Evolutionary conservation across 2,888 invertebrate species (phyloP), one percentile per base, ranked within the genome.

Genomic region (Congeria kusceri): DNA sequence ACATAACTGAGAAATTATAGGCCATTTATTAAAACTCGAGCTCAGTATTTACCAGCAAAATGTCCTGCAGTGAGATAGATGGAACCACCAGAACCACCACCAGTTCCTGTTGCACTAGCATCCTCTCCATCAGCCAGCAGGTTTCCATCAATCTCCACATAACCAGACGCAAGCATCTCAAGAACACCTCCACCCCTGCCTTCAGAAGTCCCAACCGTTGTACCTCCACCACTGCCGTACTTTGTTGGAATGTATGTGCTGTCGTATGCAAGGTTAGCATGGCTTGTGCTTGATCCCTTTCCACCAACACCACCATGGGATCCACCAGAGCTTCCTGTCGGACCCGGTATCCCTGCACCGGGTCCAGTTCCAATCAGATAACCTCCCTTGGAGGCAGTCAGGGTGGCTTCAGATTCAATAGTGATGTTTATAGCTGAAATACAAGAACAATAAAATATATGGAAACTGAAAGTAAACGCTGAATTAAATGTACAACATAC

Each of bases 251-350:
- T 49, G 20, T 72, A 67, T 1, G 84, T 58, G 57, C 83, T 81
- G 25, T 82, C 88, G 68, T 88, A 85, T 9, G 88, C 85, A 11
- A 57, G 39, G 11, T 65, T 39, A 1, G 89, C 69, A 46, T 66
- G 29, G 4, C 70, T 75, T 47, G 57, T 62, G 20, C 69, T 63
- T 32, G 77, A 75, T 9, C 89, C 89, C 11, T 39, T 56, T 1
- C 89, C 89, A n/a, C 89, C 90, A 7, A 88, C 70, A 49, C 90
- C 90, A 28, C 88, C 89, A 53, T 90, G 88, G 0, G 88, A 87
- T 0, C 81, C 90, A 18, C 90, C 90, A 15, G 86, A 83, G 13
- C 87, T 85, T 15, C 87, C 87, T 11, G 53, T 15, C 13, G 58
- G 46, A 49, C 74, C 47, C 11, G 57, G 47, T 11, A 84, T 44